Conservation (phyloP, 2,113 vertebrate genomes). For the Lanius ludovicianus region DNA sequence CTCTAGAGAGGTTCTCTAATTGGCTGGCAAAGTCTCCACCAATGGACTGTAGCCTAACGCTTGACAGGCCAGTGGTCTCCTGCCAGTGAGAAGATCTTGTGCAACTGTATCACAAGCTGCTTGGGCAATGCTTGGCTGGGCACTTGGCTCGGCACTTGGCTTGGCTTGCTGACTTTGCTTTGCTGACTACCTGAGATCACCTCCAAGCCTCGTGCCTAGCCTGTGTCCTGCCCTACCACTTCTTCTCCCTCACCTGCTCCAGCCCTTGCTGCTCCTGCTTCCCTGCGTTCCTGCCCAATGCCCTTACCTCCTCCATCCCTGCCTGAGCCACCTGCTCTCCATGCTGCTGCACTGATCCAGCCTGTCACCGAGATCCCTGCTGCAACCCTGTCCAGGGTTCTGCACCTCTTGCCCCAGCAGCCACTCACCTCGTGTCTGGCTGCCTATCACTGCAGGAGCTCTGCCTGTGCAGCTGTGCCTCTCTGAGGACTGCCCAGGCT, state of each 20-base stretch:
- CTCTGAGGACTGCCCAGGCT: fast-evolving
- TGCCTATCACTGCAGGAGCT: fast-evolving
- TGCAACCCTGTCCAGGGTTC: neutral
- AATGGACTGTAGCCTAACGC: fast-evolving
- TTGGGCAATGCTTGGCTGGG: fast-evolving
- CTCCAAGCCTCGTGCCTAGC: fast-evolving
- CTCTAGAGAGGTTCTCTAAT: neutral
- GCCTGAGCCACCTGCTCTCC: no score
- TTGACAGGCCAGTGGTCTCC: fast-evolving
- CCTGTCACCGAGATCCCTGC: fast-evolving
- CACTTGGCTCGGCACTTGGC: neutral
- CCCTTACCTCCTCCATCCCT: neutral
- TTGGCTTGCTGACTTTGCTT: neutral
- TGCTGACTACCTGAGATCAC: neutral
- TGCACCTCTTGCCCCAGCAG: neutral
- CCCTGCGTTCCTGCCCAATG: neutral
- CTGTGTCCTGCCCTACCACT: neutral
- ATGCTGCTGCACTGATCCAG: no score
- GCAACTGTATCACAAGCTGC: fast-evolving
- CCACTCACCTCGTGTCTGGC: neutral
- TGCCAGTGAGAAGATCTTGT: no score
- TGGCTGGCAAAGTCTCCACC: fast-evolving
- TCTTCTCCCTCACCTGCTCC: neutral
- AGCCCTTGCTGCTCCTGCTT: neutral
- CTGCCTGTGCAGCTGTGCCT: fast-evolving